A percentile compares a stretch with the other conserved stretches of the same genome.
Evolutionary conservation across 2,888 invertebrate species (phyloP).

Genomic region (Calliphora vomitoria): DNA sequence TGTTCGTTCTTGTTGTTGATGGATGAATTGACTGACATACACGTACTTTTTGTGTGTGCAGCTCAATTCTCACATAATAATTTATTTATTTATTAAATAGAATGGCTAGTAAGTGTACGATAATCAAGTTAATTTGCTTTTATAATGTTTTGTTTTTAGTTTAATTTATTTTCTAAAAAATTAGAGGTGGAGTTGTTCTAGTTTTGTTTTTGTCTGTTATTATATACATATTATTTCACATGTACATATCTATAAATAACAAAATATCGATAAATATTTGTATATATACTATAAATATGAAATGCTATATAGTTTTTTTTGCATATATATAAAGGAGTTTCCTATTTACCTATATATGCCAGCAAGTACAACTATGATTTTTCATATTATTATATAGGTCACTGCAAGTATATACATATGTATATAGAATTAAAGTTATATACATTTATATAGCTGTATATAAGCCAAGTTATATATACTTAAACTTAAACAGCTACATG

Average conservation of each 20-base stretch:
- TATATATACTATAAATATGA: background rate
- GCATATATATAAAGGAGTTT: slow-evolving; percentile 42
- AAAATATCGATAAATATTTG: slow-evolving; percentile 29
- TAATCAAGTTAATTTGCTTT: slow-evolving; percentile 44
- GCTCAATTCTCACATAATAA: slow-evolving; percentile 36
- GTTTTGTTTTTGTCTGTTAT: background rate
- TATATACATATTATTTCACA: background rate
- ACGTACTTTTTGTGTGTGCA: background rate
- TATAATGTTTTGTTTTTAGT: slow-evolving; percentile 23
- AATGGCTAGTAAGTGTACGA: slow-evolving; percentile 17
- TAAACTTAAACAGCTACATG: slow-evolving; percentile 1
- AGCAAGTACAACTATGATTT: slow-evolving; percentile 22
- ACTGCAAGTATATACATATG: slow-evolving; percentile 9
- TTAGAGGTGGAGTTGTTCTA: slow-evolving; percentile 52
- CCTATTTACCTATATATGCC: slow-evolving; percentile 33
- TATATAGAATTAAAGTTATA: background rate
- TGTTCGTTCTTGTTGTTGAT: background rate
- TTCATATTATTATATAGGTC: slow-evolving; percentile 61
- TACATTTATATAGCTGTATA: slow-evolving; percentile 22
- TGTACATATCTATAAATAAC: background rate
- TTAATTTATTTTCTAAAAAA: background rate
- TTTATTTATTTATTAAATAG: slow-evolving; percentile 28
- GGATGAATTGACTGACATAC: background rate
- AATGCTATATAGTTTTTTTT: background rate
- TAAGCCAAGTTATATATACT: slow-evolving; percentile 32